Evolutionary conservation across 2,113 vertebrate genomes (phyloP).

Genomic region (Stictonetta naevosa): DNA sequence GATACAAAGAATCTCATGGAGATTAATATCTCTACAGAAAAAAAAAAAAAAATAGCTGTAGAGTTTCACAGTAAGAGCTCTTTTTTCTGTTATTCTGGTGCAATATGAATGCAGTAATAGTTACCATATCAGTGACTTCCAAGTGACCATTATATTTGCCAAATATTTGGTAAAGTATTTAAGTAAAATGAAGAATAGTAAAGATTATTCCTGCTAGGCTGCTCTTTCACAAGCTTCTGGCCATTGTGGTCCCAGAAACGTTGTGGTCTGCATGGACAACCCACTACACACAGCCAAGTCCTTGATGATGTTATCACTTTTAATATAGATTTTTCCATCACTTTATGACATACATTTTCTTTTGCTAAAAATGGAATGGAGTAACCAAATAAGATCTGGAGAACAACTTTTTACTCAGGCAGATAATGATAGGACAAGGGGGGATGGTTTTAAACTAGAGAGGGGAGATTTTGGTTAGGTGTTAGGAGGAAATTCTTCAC

Average conservation of each 20-base stretch:
- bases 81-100: neutral
- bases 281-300: neutral
- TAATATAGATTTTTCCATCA: neutral
- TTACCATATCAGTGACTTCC: neutral
- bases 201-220: neutral
- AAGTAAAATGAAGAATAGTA: neutral
- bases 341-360: neutral
- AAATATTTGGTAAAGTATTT: neutral
- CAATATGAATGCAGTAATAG: neutral
- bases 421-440: too few species aligned
- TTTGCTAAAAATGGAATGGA: neutral
- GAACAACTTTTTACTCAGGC: too few species aligned
- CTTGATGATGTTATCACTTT: neutral
- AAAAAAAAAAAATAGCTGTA: neutral
- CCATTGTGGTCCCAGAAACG: neutral
- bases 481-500: too few species aligned
- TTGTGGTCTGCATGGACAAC: neutral
- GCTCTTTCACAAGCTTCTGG: neutral
- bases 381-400: neutral
- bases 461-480: too few species aligned
- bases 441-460: too few species aligned
- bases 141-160: neutral
- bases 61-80: neutral
- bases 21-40: neutral
- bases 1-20: neutral